phyloP scores from a whole-genome alignment of 2,113 vertebrate genomes.

The Microtus richardsoni region DNA sequence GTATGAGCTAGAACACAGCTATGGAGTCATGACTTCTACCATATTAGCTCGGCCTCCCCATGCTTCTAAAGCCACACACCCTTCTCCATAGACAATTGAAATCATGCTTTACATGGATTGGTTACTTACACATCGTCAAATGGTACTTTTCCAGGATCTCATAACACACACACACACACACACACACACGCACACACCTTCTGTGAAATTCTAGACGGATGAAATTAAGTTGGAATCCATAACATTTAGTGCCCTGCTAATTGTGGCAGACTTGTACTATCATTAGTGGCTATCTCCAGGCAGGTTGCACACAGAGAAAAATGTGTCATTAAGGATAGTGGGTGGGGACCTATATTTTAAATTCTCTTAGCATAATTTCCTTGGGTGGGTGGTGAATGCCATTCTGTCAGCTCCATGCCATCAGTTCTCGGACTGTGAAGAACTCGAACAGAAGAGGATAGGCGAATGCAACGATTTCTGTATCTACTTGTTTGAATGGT shows the following conservation, averaged over 20 bases:
- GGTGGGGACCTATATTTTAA: neutral
- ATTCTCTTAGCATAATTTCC: neutral
- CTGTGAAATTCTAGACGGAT: neutral
- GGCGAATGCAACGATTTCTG: neutral
- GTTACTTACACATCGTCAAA: conserved; percentile 4
- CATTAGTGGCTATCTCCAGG: conserved; percentile 28
- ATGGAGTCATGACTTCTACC: neutral
- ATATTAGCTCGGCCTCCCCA: neutral
- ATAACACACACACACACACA: neutral
- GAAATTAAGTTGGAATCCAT: conserved; percentile 44
- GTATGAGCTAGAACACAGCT: neutral
- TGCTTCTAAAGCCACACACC: neutral
- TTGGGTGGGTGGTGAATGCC: neutral
- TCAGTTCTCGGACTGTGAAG: neutral
- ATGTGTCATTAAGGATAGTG: neutral
- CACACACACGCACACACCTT: neutral
- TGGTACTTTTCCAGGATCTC: neutral
- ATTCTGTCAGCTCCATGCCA: neutral
- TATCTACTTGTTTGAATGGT: neutral
- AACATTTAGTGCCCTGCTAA: conserved; percentile 48
- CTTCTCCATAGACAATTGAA: conserved; percentile 27
- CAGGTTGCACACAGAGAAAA: neutral
- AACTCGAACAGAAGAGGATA: neutral
- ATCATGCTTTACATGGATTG: neutral
- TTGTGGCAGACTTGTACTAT: neutral